A percentile compares a stretch with the other conserved stretches of the same genome.
These are phyloP conservation scores for Pandemis corylana DNA, from an alignment of 2,888 invertebrate genomes.

Conservation along the genomic window DNA sequence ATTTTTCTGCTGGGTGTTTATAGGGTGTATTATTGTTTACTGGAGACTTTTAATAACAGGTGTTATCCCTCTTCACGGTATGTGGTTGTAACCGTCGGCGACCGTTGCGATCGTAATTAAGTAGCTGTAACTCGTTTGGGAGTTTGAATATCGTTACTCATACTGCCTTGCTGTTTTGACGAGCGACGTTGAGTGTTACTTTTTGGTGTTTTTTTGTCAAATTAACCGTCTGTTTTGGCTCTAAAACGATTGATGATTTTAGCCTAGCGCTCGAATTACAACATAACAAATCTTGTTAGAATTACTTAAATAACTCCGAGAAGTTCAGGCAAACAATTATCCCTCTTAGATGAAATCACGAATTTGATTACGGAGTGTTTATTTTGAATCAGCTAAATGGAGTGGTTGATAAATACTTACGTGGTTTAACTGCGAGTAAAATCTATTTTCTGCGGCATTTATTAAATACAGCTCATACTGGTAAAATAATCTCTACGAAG, in stretches of 20 bases:
- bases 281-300: neutral
- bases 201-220: neutral
- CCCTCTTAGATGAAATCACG: neutral
- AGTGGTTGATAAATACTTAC: neutral
- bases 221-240: neutral
- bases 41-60: conserved; percentile 59
- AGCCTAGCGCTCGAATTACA: neutral
- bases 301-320: neutral
- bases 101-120: conserved; percentile 61
- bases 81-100: conserved; percentile 71
- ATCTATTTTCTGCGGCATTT: no score
- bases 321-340: neutral
- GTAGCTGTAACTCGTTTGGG: conserved; percentile 19
- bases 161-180: neutral
- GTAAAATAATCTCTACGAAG: neutral
- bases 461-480: neutral
- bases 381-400: neutral
- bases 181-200: neutral
- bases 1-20: conserved; percentile 21
- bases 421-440: no score
- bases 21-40: conserved; percentile 33
- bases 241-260: neutral
- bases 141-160: conserved; percentile 29
- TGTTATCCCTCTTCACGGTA: conserved; percentile 72
- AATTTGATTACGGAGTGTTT: neutral